These are phyloP conservation scores for Temnothorax nylanderi DNA, from an alignment of 1,140 invertebrate genomes.

Conservation along the genomic window DNA sequence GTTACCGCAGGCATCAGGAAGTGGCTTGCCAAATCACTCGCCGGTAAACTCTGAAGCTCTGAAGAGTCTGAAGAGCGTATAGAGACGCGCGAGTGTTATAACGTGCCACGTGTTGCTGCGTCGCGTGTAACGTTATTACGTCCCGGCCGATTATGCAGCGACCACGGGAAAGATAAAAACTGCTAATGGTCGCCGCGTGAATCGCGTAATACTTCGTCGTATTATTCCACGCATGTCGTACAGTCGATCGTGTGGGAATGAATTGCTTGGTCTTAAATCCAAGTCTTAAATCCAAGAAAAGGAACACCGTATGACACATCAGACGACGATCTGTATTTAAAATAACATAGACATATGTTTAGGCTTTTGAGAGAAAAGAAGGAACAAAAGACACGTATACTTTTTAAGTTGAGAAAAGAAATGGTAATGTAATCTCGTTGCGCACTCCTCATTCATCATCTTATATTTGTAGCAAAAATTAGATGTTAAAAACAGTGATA, in stretches of 20 bases:
- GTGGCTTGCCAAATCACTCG: slow-evolving; percentile 67
- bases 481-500: not conserved
- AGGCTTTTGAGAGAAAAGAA: not conserved
- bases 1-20: slow-evolving; percentile 44
- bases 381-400: not conserved
- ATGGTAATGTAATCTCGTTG: not conserved
- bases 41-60: not conserved
- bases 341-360: not conserved
- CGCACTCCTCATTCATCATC: not conserved
- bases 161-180: not conserved
- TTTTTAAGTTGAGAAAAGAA: slow-evolving; percentile 4
- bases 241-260: not conserved
- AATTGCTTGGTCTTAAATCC: not conserved
- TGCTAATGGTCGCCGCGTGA: not conserved
- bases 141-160: slow-evolving; percentile 17
- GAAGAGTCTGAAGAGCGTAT: not conserved
- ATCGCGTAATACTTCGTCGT: not conserved
- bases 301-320: not conserved
- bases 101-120: slow-evolving; percentile 77
- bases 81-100: slow-evolving; percentile 65
- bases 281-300: not conserved
- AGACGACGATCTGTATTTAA: not conserved
- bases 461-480: not conserved
- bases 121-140: slow-evolving; percentile 15
- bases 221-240: not conserved